These are phyloP conservation scores for Schizopygopsis malacanthus DNA, from an alignment of 2,797 vertebrate species.

Conservation along the genomic window DNA sequence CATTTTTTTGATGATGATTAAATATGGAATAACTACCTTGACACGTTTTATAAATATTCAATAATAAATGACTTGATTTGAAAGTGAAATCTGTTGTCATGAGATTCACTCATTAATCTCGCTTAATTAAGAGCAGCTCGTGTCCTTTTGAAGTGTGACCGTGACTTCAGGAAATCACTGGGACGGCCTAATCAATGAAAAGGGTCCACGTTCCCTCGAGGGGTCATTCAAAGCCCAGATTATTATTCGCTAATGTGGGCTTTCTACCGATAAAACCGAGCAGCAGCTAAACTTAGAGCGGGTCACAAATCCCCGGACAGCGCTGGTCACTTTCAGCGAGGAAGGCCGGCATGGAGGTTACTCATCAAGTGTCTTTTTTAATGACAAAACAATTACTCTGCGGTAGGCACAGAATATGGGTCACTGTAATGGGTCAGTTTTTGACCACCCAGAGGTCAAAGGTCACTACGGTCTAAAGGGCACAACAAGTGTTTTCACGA, in stretches of 20 bases:
- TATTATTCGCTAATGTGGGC: conserved; percentile 55
- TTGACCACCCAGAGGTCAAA: conserved; percentile 31
- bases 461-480: conserved; percentile 28
- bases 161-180: conserved; percentile 34
- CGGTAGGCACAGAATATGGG: conserved; percentile 28
- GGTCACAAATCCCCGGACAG: conserved; percentile 48
- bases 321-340: conserved; percentile 51
- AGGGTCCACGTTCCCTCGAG: conserved; percentile 45
- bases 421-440: conserved; percentile 48
- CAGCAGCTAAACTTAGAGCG: conserved; percentile 56
- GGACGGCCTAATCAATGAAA: conserved; percentile 56
- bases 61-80: background rate
- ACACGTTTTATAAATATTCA: too few relatives aligned
- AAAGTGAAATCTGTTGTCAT: background rate
- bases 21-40: too few relatives aligned
- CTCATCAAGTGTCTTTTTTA: conserved; percentile 52
- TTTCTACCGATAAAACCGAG: conserved; percentile 47
- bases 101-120: too few relatives aligned
- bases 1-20: too few relatives aligned
- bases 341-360: conserved; percentile 50
- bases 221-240: conserved; percentile 57
- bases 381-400: conserved; percentile 29
- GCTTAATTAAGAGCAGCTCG: background rate
- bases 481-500: conserved; percentile 22
- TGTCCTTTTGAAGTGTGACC: conserved; percentile 20